Conservation (phyloP, 1,140 invertebrate genomes). For the Scylla paramamosain region DNA sequence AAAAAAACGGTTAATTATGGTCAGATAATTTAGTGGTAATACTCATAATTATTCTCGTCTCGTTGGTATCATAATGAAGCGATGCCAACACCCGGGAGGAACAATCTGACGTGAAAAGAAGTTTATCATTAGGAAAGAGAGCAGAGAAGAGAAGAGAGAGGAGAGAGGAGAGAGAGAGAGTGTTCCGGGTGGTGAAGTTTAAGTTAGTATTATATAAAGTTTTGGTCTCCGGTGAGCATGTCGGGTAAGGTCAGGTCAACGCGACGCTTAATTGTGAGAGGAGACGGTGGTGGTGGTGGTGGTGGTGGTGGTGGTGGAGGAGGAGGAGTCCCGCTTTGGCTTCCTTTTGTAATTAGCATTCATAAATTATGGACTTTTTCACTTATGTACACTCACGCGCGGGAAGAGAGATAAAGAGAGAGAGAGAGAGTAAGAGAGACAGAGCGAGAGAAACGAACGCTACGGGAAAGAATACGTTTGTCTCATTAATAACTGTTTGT, state of each 20-base stretch:
- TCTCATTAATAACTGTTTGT: not conserved
- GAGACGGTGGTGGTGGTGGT: not conserved
- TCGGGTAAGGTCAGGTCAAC: not conserved
- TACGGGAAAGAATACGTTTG: not conserved
- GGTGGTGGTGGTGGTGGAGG: too few species aligned
- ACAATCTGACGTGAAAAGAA: not conserved
- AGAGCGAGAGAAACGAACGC: not conserved
- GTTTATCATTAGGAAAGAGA: not conserved
- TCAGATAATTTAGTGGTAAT: constrained; percentile 13
- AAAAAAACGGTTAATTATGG: not conserved
- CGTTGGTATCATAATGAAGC: not conserved
- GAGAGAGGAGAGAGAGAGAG: too few species aligned
- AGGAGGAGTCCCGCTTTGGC: not conserved
- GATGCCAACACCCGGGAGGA: not conserved
- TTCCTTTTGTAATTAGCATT: constrained; percentile 67
- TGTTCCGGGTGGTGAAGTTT: not conserved
- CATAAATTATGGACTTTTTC: constrained; percentile 64
- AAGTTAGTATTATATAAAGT: constrained; percentile 13
- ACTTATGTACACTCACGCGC: constrained; percentile 24
- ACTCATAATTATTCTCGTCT: not conserved
- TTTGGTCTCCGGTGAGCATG: not conserved
- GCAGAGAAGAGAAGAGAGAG: too few species aligned
- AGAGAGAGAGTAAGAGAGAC: not conserved
- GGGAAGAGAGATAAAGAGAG: not conserved
- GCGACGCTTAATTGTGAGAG: constrained; percentile 49